These are phyloP conservation scores for Dasypogon diadema DNA, from an alignment of 2,888 invertebrate genomes.

Conservation along the genomic window DNA sequence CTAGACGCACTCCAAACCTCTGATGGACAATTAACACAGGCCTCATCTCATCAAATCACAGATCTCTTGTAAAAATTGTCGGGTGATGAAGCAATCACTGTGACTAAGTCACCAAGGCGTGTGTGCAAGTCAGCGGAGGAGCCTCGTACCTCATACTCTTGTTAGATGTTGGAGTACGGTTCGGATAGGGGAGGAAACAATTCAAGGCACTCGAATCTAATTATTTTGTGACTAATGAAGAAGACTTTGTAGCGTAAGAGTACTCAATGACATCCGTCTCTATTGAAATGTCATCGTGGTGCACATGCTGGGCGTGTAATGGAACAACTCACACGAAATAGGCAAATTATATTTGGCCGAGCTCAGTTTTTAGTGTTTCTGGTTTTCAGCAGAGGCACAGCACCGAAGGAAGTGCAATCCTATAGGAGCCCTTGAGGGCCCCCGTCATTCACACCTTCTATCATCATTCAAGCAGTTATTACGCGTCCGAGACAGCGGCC, in stretches of 20 bases:
- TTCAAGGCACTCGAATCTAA: conserved; percentile 38
- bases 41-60: not conserved
- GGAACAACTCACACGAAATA: no score
- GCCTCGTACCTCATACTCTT: no score
- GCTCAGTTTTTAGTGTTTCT: no score
- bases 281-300: conserved; percentile 31
- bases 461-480: not conserved
- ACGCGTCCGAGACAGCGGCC: not conserved
- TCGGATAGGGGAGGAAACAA: not conserved
- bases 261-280: conserved; percentile 20
- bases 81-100: not conserved
- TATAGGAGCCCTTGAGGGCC: no score
- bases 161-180: not conserved
- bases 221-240: conserved; percentile 45
- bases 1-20: no score
- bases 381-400: no score
- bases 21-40: not conserved
- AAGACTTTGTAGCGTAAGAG: conserved; percentile 28
- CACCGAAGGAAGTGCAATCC: no score
- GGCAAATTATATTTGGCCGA: no score
- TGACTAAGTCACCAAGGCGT: not conserved
- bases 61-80: no score
- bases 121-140: no score
- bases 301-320: not conserved
- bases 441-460: not conserved